Percentiles rank a stretch among this genome's conserved stretches.
Evolutionary conservation across 2,113 vertebrate species (phyloP).

Genomic region (Setophaga coronata): DNA sequence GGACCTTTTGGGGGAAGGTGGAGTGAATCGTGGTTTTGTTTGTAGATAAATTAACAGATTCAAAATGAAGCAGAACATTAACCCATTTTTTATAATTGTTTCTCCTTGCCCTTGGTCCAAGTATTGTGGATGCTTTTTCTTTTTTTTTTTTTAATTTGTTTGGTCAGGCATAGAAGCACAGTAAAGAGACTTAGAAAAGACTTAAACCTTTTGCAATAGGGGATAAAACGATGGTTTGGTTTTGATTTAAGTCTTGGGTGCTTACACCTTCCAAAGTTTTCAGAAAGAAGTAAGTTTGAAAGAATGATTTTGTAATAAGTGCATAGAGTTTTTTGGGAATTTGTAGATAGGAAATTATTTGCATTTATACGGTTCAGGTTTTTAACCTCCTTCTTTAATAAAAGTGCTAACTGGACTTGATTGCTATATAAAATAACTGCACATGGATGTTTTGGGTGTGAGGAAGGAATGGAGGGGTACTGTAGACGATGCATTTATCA

Average conservation of each 20-base stretch:
- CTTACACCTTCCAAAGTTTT: not conserved
- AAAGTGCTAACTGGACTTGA: not conserved
- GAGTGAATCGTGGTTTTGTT: not conserved
- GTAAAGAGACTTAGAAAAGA: not conserved
- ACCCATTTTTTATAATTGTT: not conserved
- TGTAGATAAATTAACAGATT: not conserved
- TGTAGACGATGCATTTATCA: not conserved
- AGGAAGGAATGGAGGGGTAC: not conserved
- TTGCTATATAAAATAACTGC: not conserved
- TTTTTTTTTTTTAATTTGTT: too few relatives aligned
- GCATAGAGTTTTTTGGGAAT: not conserved
- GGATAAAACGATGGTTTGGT: not conserved
- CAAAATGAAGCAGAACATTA: not conserved
- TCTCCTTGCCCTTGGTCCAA: not conserved
- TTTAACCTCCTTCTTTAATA: not conserved
- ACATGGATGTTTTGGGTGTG: not conserved
- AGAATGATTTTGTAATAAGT: not conserved
- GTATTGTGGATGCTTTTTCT: not conserved
- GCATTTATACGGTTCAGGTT: not conserved
- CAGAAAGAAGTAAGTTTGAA: not conserved
- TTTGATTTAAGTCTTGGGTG: not conserved
- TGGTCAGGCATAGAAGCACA: not conserved
- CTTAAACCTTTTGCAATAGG: not conserved
- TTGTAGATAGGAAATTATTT: not conserved
- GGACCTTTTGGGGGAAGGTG: not conserved